Evolutionary conservation across 2,113 vertebrate species (phyloP), one percentile per base, ranked within the genome.

Genomic region (Gila orcuttii): DNA sequence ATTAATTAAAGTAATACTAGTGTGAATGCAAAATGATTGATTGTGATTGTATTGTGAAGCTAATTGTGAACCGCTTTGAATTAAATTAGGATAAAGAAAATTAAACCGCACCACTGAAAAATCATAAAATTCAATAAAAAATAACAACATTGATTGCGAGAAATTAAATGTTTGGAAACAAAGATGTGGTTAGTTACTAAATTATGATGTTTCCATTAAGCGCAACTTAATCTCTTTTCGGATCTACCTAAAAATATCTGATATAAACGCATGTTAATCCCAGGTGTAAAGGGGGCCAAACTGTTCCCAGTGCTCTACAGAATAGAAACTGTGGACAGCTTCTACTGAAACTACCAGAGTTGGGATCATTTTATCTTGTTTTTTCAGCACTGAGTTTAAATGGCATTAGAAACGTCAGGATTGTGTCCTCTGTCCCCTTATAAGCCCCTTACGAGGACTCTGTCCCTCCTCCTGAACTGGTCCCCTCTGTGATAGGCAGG

Each of bases 381-480:
- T 23, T 66, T 11, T 31, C 62, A 47, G 36, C 73, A 73, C 36
- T 52, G n/a, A 47, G 23, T 33, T 19, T 45, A 31, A 81, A 81
- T 33, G 60, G 8, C 45, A 12, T 52, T 2, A 9, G n/a, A 82
- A 66, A 15, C 66, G 71, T 23, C 78, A 86, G 69, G 69, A 77
- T 17, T 42, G 6, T 25, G 78, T 82, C 77, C 66, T 42, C 17
- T 75, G 57, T 79, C 77, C 69, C 79, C 75, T 90, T 75, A 85
- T 90, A 88, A 25, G 69, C 71, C 78, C 62, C 57, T 85, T 31
- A 47, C 68, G 76, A 87, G 73, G 76, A 79, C 88, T 62, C 86
- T 78, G 62, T 83, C 88, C 87, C 75, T 89, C 90, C 83, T 90
- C 88, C 82, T 80, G 82, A 86, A 89, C 87, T 71, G 82, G 86